Base-by-base conservation (phyloP, 1,140 invertebrate genomes). In the Trichonephila clavata region DNA sequence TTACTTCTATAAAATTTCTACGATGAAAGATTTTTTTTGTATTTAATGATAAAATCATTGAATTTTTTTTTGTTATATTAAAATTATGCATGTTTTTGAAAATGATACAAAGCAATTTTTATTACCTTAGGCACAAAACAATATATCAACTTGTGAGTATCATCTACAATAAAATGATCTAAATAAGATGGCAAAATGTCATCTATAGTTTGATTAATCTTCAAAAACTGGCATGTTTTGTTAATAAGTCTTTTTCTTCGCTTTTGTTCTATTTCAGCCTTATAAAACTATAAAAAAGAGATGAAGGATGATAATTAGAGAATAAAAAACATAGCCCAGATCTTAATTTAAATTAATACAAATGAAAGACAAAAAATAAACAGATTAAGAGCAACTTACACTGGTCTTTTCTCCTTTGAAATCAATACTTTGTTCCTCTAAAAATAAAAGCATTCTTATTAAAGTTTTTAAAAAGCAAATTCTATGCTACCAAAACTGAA, bases 51-150 rank as follows among this genome's bases (percentile, higher is more conserved):
- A 50, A 50, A 50, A 50, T 5, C 50, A 50, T 50, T 50, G 43
- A 50, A 50, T 10, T 10, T 32, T 32, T n/a, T 4, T 50, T 50
- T 8, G 8, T 8, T 50, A 50, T 50, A 50, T 0, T 50, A 8
- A 50, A 50, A 0, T 50, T 5, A 50, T 50, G 0, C 8, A 50
- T 10, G 8, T 50, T 8, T 50, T 50, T 50, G 8, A 50, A 10
- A 50, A 50, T 6, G 2, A 10, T 50, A 50, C 43, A 8, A 24
- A 13, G 6, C n/a, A 68, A 68, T 68, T n/a, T 3, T 24, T 21
- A 96, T 96, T 96, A 98, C 98, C 97, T 99, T 99, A 89, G 98
- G 98, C 86, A 99, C 98, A 96, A 98, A 98, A 95, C 98, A 99
- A 95, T 99, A 99, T 0, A 99, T 96, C 5, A 98, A 95, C 95